Evolutionary conservation across 2,888 invertebrate species (phyloP), one percentile per base, ranked within the genome.

Genomic region (Neria commutata): DNA sequence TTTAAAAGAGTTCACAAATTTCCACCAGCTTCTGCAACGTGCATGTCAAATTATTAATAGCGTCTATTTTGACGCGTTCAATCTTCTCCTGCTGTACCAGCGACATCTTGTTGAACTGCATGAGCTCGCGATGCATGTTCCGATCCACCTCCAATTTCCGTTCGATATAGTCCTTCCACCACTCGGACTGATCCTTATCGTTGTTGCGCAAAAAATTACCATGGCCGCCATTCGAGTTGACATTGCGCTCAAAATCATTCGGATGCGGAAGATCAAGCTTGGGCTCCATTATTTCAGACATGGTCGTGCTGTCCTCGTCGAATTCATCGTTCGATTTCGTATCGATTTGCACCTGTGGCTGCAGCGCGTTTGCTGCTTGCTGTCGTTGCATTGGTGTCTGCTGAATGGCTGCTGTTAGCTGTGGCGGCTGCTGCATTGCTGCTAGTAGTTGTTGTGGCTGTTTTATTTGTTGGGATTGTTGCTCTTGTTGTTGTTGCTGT

Each of bases 161-260:
- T 19, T 81, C 80, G 33, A 81, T 81, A 58, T 81, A 81, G 11
- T 81, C 76, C 66, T 77, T 78, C 81, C 81, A 81, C 81, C 80
- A 81, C 10, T 25, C 34, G 24, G 67, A 67, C n/a, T 56, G 11
- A 14, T 48, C 26, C n/a, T 63, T 57, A 5, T 16, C 29, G 46
- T 24, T 33, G n/a, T 26, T 25, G 14, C 49, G 29, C 1, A 45
- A 21, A 40, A 50, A 57, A 49, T 57, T 57, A 19, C 54, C 56
- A 42, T 61, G 55, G 2, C 57, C 25, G 52, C 1, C 24, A n/a
- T 25, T 24, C 6, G 29, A 1, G 25, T 40, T 26, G 6, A 47
- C 24, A 37, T 50, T n/a, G n/a, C n/a, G 58, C 0, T 63, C 63
- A n/a, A 50, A 64, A 2, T 62, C 66, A 56, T 64, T 65, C 16